These are phyloP conservation scores for Melanerpes aurifrons DNA, from an alignment of 2,113 vertebrate species.

Conservation along the genomic window DNA sequence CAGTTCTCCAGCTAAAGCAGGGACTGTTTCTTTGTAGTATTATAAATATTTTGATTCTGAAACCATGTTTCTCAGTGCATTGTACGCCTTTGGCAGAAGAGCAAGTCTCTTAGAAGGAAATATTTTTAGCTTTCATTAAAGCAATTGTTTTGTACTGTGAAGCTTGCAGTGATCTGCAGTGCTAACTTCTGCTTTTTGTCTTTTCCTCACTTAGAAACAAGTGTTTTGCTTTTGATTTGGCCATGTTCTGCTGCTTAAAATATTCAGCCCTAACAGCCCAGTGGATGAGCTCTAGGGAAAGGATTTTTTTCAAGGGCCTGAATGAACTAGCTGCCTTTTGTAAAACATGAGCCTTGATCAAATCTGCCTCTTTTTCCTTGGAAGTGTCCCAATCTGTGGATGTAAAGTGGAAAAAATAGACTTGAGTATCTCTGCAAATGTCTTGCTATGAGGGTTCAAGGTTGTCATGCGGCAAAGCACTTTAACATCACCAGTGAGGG, in stretches of 20 bases:
- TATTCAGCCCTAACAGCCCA: neutral
- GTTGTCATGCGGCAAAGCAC: neutral
- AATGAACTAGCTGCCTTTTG: neutral
- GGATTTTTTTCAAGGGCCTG: neutral
- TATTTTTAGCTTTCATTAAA: slow-evolving; percentile 37
- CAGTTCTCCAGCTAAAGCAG: neutral
- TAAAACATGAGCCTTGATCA: neutral
- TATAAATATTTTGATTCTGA: slow-evolving; percentile 15
- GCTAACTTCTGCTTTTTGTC: slow-evolving; percentile 7
- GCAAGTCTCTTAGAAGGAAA: neutral
- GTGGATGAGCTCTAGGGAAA: neutral
- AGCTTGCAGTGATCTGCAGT: neutral
- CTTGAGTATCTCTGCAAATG: neutral
- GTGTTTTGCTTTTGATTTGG: slow-evolving; percentile 2
- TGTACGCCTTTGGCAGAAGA: slow-evolving; percentile 12
- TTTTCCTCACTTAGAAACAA: neutral
- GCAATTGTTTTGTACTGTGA: neutral
- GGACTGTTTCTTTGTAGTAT: neutral
- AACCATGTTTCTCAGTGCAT: neutral
- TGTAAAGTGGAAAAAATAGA: neutral
- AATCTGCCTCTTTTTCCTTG: neutral
- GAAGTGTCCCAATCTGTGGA: neutral
- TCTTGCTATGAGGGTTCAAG: neutral
- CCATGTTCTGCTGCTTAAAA: neutral
- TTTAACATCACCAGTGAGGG: neutral